Percentiles rank a stretch among this genome's conserved stretches.
Conservation (phyloP, 64 coral and sea anemone species). For the Exaiptasia diaphana region DNA sequence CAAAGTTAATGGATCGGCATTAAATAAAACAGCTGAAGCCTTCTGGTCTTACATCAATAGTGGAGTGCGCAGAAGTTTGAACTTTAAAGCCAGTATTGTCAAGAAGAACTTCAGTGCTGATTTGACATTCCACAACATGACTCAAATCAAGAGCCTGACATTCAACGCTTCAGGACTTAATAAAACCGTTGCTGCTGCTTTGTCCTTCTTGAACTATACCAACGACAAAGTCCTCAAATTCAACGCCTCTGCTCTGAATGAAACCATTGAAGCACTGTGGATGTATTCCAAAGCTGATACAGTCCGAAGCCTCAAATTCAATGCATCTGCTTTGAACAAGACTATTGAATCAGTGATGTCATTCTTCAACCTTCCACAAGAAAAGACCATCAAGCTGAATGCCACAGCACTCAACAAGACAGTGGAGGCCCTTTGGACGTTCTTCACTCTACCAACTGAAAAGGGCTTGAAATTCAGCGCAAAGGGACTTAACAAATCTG, state of each 20-base stretch:
- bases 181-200: conserved; percentile 34
- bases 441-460: conserved; percentile 1
- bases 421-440: conserved; percentile 20
- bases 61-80: conserved; percentile 24
- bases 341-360: conserved; percentile 38
- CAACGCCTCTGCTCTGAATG: conserved; percentile 57
- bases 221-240: conserved; percentile 48
- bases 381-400: conserved; percentile 66
- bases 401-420: conserved; percentile 66
- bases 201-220: conserved; percentile 22
- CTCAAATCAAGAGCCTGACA: conserved; percentile 40
- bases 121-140: conserved; percentile 40
- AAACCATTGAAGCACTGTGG: conserved; percentile 54
- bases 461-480: conserved; percentile 48
- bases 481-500: conserved; percentile 48
- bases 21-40: conserved; percentile 4
- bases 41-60: conserved; percentile 22
- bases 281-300: conserved; percentile 45
- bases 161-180: conserved; percentile 66
- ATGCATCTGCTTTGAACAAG: conserved; percentile 48
- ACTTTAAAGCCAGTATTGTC: conserved; percentile 40
- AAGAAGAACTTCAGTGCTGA: conserved; percentile 52
- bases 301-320: conserved; percentile 63
- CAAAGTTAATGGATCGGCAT: conserved; percentile 23
- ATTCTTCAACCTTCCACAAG: conserved; percentile 34